Conservation (phyloP, 23 tunicate genomes). For the Pegea sp. region DNA sequence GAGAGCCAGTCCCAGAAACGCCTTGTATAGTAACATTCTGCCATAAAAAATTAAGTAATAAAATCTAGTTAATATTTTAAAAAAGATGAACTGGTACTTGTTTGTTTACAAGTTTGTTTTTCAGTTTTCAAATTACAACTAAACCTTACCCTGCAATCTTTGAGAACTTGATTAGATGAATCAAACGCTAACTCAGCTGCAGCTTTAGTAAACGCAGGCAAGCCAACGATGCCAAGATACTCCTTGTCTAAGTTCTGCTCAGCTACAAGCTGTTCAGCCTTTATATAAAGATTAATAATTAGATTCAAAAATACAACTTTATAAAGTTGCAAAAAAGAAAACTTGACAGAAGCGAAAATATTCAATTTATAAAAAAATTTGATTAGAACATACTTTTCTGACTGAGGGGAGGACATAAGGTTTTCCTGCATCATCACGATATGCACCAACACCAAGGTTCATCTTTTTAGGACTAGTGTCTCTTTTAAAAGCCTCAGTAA, state of each 20-base stretch:
- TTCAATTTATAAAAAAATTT: no score
- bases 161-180: conserved; percentile 18
- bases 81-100: no score
- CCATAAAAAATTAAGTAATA: not conserved
- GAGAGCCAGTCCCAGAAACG: conserved; percentile 90
- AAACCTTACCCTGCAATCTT: conserved; percentile 26
- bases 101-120: no score
- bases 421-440: conserved; percentile 83
- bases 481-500: conserved; percentile 83
- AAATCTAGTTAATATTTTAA: no score
- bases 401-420: conserved; percentile 83
- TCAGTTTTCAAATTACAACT: not conserved
- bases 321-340: not conserved
- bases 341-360: not conserved
- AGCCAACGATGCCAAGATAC: conserved; percentile 79
- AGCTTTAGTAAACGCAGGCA: conserved; percentile 75
- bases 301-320: not conserved
- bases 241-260: conserved; percentile 51
- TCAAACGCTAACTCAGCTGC: conserved; percentile 94
- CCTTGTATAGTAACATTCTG: conserved; percentile 77
- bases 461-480: conserved; percentile 68
- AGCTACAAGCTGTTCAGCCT: conserved; percentile 29
- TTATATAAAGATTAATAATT: not conserved
- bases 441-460: conserved; percentile 91
- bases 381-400: conserved; percentile 9